Base-by-base conservation (phyloP, 2,888 invertebrate genomes). In the Drepanosiphum platanoidis region DNA sequence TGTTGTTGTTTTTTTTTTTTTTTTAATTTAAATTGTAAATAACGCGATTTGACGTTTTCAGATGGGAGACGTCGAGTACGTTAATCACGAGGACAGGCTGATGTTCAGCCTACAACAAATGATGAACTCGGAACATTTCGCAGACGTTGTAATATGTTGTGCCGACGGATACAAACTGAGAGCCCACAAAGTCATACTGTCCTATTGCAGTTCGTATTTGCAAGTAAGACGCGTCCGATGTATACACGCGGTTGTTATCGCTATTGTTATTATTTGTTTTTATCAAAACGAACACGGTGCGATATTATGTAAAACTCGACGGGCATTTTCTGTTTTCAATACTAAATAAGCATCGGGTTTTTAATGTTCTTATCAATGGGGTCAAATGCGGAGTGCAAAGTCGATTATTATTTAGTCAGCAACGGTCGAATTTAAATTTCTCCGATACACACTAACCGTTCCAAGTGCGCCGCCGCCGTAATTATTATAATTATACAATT, bases 101-200 rank as follows among this genome's bases (percentile, higher is more conserved):
- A 87, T 88, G 84, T 86, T 86, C 64, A 88, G 87, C 72, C 86
- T 88, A 13, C 87, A 88, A 39, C 88, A 90, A 87, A 87, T 91
- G 87, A 88, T 93, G 91, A 91, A 92, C 89, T 91, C 91, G 18
- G 92, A 92, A 88, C 89, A 90, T 39, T 91, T 91, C 86, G 91
- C 91, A 87, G 94, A 94, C 88, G 94, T 94, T 83, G 91, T 92
- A 82, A 90, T 94, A 64, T 91, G 92, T 88, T 94, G 94, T 88
- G 91, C 92, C 68, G 93, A 92, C 30, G 92, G 92, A 74, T 74
- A 82, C 61, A 91, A 91, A 86, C 91, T 94, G 88, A 91, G 91
- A 88, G 94, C 94, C 0, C 94, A 94, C 89, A 92, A 93, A 75
- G 90, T 93, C 4, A 93, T 94, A 18, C 90, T 94, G 13, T 93